Percentiles rank a stretch among this genome's conserved stretches.
phyloP scores from a whole-genome alignment of 2,888 invertebrate species.

The Caenorhabditis sp. region DNA sequence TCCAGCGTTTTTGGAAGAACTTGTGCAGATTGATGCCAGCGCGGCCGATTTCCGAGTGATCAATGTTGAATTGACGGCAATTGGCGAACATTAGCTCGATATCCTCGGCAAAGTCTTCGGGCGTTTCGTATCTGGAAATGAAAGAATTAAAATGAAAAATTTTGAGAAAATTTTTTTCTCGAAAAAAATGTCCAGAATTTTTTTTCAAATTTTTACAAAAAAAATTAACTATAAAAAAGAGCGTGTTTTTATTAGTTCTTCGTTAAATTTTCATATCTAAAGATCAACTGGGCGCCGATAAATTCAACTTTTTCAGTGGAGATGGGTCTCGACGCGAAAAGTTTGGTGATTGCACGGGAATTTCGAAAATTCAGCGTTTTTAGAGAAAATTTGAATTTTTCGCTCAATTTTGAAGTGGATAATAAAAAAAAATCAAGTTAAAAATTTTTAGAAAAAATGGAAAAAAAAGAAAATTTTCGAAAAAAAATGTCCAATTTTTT shows the following conservation, averaged over 20 bases:
- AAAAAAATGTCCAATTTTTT: too few relatives aligned
- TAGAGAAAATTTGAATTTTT: neutral
- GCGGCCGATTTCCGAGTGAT: slow-evolving; percentile 97
- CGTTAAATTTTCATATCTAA: too few relatives aligned
- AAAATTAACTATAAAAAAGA: too few relatives aligned
- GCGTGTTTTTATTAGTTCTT: neutral
- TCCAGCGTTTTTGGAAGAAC: slow-evolving; percentile 74
- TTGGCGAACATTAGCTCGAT: slow-evolving; percentile 96
- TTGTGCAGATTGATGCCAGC: slow-evolving; percentile 87
- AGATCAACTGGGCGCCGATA: too few relatives aligned
- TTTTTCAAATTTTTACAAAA: neutral
- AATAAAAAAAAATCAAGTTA: too few relatives aligned
- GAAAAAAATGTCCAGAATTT: neutral
- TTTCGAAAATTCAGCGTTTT: too few relatives aligned
- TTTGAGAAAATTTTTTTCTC: neutral
- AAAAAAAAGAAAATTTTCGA: too few relatives aligned
- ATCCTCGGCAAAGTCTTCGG: slow-evolving; percentile 94
- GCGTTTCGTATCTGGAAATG: slow-evolving; percentile 92
- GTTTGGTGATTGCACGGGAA: too few relatives aligned
- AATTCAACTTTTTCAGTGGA: too few relatives aligned
- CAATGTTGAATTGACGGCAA: slow-evolving; percentile 98
- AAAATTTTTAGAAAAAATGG: too few relatives aligned
- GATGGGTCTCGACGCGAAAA: too few relatives aligned
- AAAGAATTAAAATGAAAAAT: too few relatives aligned
- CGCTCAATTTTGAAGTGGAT: neutral